Evolutionary conservation across 2,888 invertebrate genomes (phyloP).

Genomic region (Lamellibrachia satsuma): DNA sequence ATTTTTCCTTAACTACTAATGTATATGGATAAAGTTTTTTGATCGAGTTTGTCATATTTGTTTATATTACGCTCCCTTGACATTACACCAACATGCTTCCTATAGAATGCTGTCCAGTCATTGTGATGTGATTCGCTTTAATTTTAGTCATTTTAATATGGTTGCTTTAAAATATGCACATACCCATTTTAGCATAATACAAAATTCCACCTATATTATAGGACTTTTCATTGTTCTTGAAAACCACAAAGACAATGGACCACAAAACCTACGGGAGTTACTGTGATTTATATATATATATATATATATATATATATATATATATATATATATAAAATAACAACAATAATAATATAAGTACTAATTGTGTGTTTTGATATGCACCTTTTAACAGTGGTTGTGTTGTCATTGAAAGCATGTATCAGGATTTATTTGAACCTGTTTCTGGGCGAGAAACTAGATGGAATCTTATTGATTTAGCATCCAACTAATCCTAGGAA

Average conservation of each 20-base stretch:
- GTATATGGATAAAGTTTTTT: too few relatives aligned
- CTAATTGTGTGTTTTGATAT: neutral
- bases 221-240: neutral
- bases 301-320: constrained; percentile 22
- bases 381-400: neutral
- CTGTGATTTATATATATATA: constrained; percentile 7
- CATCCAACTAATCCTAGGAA: neutral
- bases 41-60: too few relatives aligned
- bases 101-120: too few relatives aligned
- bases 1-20: neutral
- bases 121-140: too few relatives aligned
- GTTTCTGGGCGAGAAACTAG: neutral
- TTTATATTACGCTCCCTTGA: too few relatives aligned
- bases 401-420: neutral
- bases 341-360: neutral
- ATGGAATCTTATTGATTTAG: neutral
- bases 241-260: too few relatives aligned
- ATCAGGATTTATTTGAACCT: neutral
- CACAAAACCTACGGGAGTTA: too few relatives aligned
- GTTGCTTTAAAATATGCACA: neutral
- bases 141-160: too few relatives aligned
- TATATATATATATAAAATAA: neutral
- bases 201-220: neutral
- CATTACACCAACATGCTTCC: too few relatives aligned
- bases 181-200: neutral